Evolutionary conservation across 2,888 invertebrate genomes (phyloP).

Genomic region (Andrena bucephala): DNA sequence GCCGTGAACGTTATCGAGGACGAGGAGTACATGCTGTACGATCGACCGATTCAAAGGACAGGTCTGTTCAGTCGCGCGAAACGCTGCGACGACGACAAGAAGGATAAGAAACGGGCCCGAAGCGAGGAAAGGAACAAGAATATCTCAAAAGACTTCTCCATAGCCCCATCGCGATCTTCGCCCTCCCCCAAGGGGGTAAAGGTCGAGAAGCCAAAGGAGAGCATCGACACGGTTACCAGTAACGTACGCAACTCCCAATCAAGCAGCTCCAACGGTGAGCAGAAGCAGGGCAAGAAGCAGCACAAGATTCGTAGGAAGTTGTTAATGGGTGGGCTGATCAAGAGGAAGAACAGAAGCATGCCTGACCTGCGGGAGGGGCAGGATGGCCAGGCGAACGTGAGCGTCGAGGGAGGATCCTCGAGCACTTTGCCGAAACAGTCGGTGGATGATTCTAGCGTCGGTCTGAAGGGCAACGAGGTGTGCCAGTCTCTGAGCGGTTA

Average conservation of each 20-base stretch:
- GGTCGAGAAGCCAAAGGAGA: conserved; percentile 87
- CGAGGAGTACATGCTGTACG: conserved; percentile 89
- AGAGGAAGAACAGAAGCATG: conserved; percentile 95
- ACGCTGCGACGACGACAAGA: conserved; percentile 89
- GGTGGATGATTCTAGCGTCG: conserved; percentile 92
- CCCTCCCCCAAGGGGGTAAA: conserved; percentile 76
- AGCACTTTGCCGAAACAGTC: conserved; percentile 83
- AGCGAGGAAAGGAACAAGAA: conserved; percentile 94
- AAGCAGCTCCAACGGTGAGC: conserved; percentile 84
- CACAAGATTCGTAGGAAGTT: conserved; percentile 95
- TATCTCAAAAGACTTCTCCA: conserved; percentile 89
- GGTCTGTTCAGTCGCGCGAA: conserved; percentile 90
- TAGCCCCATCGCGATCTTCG: conserved; percentile 87
- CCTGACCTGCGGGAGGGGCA: conserved; percentile 95
- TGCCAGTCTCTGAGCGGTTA: conserved; percentile 91
- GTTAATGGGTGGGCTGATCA: conserved; percentile 95
- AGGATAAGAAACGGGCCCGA: conserved; percentile 91
- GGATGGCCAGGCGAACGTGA: conserved; percentile 85
- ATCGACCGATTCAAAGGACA: conserved; percentile 90
- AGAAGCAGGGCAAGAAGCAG: conserved; percentile 93
- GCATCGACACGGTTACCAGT: conserved; percentile 85
- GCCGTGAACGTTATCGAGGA: conserved; percentile 90
- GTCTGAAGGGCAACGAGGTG: conserved; percentile 88
- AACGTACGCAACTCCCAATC: conserved; percentile 85
- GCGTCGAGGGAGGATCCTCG: conserved; percentile 80